Evolutionary conservation across 2,888 invertebrate species (phyloP).

Genomic region (Sclerodermus sp.): DNA sequence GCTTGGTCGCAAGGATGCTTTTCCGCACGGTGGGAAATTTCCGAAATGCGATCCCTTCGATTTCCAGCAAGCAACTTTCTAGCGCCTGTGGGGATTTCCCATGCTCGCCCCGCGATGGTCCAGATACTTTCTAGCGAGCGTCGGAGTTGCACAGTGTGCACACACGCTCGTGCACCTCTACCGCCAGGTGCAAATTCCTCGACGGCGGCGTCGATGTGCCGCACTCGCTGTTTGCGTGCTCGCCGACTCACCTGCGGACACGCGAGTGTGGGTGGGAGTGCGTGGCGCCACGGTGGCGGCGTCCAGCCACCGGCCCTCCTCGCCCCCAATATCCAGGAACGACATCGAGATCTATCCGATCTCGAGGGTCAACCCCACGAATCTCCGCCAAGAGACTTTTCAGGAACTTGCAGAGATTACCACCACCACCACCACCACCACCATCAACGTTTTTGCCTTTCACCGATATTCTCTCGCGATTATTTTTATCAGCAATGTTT

Average conservation of each 20-base stretch:
- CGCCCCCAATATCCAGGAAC: not conserved
- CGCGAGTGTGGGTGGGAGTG: conserved; percentile 41
- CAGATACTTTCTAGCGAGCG: conserved; percentile 17
- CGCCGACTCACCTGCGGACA: conserved; percentile 12
- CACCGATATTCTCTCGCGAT: too few species aligned
- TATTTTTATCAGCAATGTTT: not conserved
- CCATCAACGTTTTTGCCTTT: too few species aligned
- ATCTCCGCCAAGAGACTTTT: too few species aligned
- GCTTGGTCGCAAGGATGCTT: too few species aligned
- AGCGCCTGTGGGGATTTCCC: conserved; percentile 23
- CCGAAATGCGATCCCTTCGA: too few species aligned
- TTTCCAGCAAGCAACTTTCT: conserved; percentile 17
- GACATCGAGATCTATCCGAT: too few species aligned
- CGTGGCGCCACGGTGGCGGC: conserved; percentile 49
- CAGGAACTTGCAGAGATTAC: too few species aligned
- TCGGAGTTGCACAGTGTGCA: too few species aligned
- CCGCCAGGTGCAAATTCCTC: conserved; percentile 46
- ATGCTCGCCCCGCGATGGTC: conserved; percentile 6
- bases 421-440: too few species aligned
- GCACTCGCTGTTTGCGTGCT: conserved; percentile 19
- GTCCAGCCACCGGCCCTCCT: conserved; percentile 40
- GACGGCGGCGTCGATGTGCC: conserved; percentile 35
- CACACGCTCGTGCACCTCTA: conserved; percentile 3
- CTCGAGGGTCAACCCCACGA: too few species aligned
- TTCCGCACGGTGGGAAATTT: too few species aligned